A percentile compares a stretch with the other conserved stretches of the same genome.
Evolutionary conservation across 2,113 vertebrate species (phyloP).

Genomic region (Brachyhypopomus occidentalis): DNA sequence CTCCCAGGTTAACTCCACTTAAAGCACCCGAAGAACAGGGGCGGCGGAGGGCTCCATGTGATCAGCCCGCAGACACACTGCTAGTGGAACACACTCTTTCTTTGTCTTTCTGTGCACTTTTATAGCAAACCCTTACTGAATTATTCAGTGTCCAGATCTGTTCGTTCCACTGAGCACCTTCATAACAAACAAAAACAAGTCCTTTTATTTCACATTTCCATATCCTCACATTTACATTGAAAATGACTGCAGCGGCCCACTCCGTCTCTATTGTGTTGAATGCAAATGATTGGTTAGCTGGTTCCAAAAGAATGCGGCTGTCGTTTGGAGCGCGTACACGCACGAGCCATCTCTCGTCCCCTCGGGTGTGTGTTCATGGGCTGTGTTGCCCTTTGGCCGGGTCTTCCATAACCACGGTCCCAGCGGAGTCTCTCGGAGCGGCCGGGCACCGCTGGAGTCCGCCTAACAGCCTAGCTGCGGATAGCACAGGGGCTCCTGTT

Average conservation of each 20-base stretch:
- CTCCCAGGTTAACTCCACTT: slow-evolving; percentile 23
- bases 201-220: not conserved
- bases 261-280: not conserved
- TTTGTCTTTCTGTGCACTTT: slow-evolving; percentile 6
- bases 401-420: slow-evolving; percentile 53
- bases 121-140: slow-evolving; percentile 7
- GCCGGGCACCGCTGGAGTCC: slow-evolving; percentile 36
- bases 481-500: slow-evolving; percentile 50
- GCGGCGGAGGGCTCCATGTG: slow-evolving; percentile 32
- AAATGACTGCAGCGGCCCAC: slow-evolving; percentile 18
- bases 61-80: slow-evolving; percentile 31
- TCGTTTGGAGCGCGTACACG: slow-evolving; percentile 8
- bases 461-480: slow-evolving; percentile 31
- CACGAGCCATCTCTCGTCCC: slow-evolving; percentile 29
- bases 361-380: slow-evolving; percentile 28
- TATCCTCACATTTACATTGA: slow-evolving; percentile 27
- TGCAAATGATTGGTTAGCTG: not conserved
- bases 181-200: slow-evolving; percentile 20
- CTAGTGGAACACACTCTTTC: slow-evolving; percentile 7
- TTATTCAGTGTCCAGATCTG: slow-evolving; percentile 15
- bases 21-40: not conserved
- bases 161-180: slow-evolving; percentile 27
- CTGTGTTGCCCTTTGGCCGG: slow-evolving; percentile 37
- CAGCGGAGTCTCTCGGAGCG: slow-evolving; percentile 56
- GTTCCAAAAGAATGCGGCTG: slow-evolving; percentile 2